These are phyloP conservation scores for Octomys mimax DNA, from an alignment of 2,797 vertebrate species.

Conservation along the genomic window DNA sequence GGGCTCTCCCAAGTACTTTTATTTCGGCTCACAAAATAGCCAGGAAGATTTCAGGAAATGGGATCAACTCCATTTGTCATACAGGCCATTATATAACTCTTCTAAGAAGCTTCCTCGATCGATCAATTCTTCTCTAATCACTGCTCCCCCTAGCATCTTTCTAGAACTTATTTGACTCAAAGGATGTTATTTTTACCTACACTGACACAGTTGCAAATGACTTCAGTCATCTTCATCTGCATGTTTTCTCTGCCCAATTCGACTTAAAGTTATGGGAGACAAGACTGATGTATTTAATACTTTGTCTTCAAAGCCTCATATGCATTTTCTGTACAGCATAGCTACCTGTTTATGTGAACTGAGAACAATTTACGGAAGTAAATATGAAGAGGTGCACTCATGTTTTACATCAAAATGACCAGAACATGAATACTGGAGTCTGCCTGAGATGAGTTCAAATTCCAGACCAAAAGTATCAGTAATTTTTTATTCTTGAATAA, in stretches of 20 bases:
- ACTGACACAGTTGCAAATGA: background rate
- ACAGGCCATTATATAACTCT: background rate
- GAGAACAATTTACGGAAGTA: background rate
- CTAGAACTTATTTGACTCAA: background rate
- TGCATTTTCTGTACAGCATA: background rate
- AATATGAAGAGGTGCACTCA: background rate
- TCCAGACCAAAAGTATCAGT: background rate
- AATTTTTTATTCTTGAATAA: background rate
- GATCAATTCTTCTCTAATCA: background rate
- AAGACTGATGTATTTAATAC: background rate
- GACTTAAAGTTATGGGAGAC: background rate
- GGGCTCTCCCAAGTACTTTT: background rate
- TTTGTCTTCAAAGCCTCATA: conserved; percentile 13
- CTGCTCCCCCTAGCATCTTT: background rate
- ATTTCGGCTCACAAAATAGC: background rate
- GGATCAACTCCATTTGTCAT: background rate
- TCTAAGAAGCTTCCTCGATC: background rate
- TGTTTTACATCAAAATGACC: background rate
- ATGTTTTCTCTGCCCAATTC: conserved; percentile 34
- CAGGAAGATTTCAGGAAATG: background rate
- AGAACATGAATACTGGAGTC: background rate
- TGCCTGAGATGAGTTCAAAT: background rate
- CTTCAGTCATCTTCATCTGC: background rate
- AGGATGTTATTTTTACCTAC: background rate
- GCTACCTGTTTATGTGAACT: background rate